Evolutionary conservation across 2,888 invertebrate species (phyloP).

Genomic region (Trichacis sp.): DNA sequence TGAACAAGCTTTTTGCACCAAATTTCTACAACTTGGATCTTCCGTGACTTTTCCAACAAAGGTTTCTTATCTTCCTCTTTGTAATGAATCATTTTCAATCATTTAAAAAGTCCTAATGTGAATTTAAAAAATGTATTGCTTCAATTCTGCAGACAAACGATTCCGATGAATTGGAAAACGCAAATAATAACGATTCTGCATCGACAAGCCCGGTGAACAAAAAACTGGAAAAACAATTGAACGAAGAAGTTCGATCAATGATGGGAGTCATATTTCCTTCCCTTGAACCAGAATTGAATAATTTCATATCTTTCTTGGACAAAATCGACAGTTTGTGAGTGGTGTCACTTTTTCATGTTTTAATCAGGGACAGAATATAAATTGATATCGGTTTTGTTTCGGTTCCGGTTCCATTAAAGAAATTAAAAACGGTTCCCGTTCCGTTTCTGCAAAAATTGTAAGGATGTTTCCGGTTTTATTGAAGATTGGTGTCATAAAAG

Average conservation of each 20-base stretch:
- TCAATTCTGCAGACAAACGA: slow-evolving; percentile 43
- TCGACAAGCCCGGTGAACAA: slow-evolving; percentile 68
- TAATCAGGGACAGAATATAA: too few relatives aligned
- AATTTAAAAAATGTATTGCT: too few relatives aligned
- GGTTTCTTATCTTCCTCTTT: slow-evolving; percentile 42
- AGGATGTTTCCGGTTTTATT: too few relatives aligned
- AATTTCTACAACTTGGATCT: slow-evolving; percentile 86
- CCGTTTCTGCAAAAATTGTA: too few relatives aligned
- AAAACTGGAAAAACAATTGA: slow-evolving; percentile 78
- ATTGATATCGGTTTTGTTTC: too few relatives aligned
- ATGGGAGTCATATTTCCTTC: slow-evolving; percentile 91
- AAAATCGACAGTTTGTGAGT: slow-evolving; percentile 91
- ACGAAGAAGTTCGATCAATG: slow-evolving; percentile 85
- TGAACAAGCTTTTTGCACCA: slow-evolving; percentile 94
- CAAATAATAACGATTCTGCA: slow-evolving; percentile 56
- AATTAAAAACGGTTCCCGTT: too few relatives aligned
- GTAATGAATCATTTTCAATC: slow-evolving; percentile 1
- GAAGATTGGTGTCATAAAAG: too few relatives aligned
- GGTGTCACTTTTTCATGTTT: too few relatives aligned
- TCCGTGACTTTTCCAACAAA: slow-evolving; percentile 63
- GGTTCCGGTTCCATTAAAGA: too few relatives aligned
- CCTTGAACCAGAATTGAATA: slow-evolving; percentile 87
- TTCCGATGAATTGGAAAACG: slow-evolving; percentile 55
- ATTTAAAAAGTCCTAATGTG: too few relatives aligned
- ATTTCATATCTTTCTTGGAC: slow-evolving; percentile 88